These are phyloP conservation scores for Triplophysa dalaica DNA, from an alignment of 2,113 vertebrate genomes.

Conservation along the genomic window DNA sequence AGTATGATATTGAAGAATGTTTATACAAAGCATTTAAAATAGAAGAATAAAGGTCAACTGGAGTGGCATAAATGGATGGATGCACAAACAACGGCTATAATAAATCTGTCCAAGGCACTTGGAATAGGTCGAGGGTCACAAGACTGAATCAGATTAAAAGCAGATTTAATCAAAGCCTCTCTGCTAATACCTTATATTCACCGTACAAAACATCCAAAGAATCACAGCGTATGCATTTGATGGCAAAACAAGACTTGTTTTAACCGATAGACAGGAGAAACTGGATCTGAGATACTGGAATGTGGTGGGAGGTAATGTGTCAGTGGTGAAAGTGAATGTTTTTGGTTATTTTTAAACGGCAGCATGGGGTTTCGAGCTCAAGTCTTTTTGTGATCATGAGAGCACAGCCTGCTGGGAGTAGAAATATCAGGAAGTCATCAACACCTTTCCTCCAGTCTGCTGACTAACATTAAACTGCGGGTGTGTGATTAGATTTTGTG, in stretches of 20 bases:
- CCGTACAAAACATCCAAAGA: conserved; percentile 54
- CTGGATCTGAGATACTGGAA: neutral
- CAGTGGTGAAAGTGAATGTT: neutral
- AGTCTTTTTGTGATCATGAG: conserved; percentile 27
- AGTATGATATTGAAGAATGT: conserved; percentile 9
- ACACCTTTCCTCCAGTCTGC: conserved; percentile 7
- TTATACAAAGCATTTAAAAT: neutral
- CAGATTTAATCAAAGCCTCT: conserved; percentile 48
- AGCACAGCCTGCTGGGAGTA: conserved; percentile 22
- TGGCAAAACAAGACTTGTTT: neutral
- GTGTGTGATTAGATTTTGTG: neutral
- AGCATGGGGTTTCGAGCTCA: neutral
- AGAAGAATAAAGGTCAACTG: neutral
- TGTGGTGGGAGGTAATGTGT: conserved; percentile 27
- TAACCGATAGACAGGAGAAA: conserved; percentile 8
- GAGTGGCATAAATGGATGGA: neutral
- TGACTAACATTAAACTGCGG: conserved; percentile 3
- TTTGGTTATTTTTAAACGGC: conserved; percentile 31
- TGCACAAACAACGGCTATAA: conserved; percentile 26
- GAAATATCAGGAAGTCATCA: conserved; percentile 38
- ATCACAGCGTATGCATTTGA: conserved; percentile 36
- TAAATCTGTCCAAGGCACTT: conserved; percentile 39
- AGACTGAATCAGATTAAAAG: conserved; percentile 44
- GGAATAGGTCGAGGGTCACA: conserved; percentile 35
- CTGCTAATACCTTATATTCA: conserved; percentile 43